Base-by-base conservation (phyloP, 2,113 vertebrate genomes). In the Hydrochoerus hydrochaeris region DNA sequence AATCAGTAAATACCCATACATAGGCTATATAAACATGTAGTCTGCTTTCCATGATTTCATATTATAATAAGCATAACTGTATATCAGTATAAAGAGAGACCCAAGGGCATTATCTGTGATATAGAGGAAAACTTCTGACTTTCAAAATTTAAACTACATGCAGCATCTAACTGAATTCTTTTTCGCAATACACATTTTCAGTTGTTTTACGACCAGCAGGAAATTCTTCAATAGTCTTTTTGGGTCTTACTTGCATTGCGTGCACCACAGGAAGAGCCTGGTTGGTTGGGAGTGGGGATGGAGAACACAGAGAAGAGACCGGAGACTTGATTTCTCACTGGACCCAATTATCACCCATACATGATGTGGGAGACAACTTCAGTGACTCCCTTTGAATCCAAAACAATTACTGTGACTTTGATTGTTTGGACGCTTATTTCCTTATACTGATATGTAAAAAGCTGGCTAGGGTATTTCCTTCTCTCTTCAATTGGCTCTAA, bases 81-180 rank as follows among this genome's bases (percentile, higher is more conserved):
- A 19, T 11, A 52, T 13, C 52, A 4, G 38, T 8, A 41, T 19
- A 54, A 12, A 52, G 44, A 78, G 20, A 75, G 57, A 90, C n/a
- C 1, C 32, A 24, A 19, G 73, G 57, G 75, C 28, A 60, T 41
- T 82, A 82, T 54, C 89, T 35, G 24, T 89, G 30, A 26, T 65
- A 4, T 24, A 83, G 58, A 85, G 17, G 41, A 82, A 93, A 86
- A 67, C 12, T 84, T 16, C 16, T 24, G 65, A n/a, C 22, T 80
- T 95, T 83, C 38, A 38, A 62, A 85, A 65, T 71, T 96, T 85
- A 89, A 86, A 95, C 60, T 85, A 11, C 7, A 62, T 49, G 32
- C 1, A 88, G 41, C 28, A n/a, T 26, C 24, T 90, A 90, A 81
- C 13, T 24, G 86, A 90, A 82, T 88, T 85, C 5, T 41, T 41